Base-by-base conservation (phyloP, 2,113 vertebrate genomes). In the Patagioenas fasciata region DNA sequence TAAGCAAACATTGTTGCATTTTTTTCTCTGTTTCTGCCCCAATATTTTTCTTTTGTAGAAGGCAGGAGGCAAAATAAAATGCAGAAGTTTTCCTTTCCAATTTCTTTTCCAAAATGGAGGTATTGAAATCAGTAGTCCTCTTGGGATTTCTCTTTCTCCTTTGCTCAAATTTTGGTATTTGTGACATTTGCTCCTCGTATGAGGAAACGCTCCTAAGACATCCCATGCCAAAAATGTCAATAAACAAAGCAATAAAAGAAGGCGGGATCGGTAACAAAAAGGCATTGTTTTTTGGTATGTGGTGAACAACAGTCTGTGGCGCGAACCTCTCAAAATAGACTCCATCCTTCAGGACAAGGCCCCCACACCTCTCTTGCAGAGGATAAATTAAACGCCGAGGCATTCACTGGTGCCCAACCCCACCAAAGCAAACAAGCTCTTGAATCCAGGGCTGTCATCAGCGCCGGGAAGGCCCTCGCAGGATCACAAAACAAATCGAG, bases 401-500 rank as follows among this genome's bases (percentile, higher is more conserved):
- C 95, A 84, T 96, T 92, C 91, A 81, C 96, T 83, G 95, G 70
- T 89, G 82, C 95, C 93, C 66, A 86, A 71, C 77, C 92, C 95
- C 95, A 96, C 96, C 96, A 97, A 98, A 97, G 97, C 97, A 98
- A 98, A 98, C 97, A 98, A 93, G 88, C 96, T 94, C 96, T 94
- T 95, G 96, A 94, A 97, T 97, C 98, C 98, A 96, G 94, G 95
- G 95, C 98, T 98, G 97, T 98, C 98, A 98, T 98, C 97, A 89
- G 97, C 93, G 87, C 93, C 84, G 97, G 98, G 97, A 98, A 98
- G 97, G 97, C 97, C 97, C 97, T 98, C 74, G 94, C 95, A 98
- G 97, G 97, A 98, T 98, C 98, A 96, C 98, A 98, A 98, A 98
- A 98, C 97, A 98, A 98, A 98, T 97, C 15, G 73, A 97, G 97